Evolutionary conservation across 2,888 invertebrate genomes (phyloP).

Genomic region (Apamea monoglypha): DNA sequence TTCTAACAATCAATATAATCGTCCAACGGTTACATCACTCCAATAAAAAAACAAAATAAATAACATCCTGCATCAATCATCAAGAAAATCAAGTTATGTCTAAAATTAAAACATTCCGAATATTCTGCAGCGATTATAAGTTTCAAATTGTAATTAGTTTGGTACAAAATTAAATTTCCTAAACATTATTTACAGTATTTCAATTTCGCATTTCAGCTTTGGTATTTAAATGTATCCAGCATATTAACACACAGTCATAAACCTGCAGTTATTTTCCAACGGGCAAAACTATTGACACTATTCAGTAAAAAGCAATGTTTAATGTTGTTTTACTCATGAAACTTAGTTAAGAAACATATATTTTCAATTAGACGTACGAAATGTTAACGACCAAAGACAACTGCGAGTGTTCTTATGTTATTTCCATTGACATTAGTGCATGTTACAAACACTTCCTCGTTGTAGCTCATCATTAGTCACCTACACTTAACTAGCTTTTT

Average conservation of each 20-base stretch:
- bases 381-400: conserved; percentile 57
- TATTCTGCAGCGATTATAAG: conserved; percentile 1
- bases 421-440: conserved; percentile 52
- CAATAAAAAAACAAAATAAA: too few species aligned
- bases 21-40: conserved; percentile 18
- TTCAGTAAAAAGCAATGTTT: conserved; percentile 57
- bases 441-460: conserved; percentile 54
- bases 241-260: conserved; percentile 39
- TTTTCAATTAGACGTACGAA: conserved; percentile 65
- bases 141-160: conserved; percentile 2
- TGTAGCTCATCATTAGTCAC: conserved; percentile 52
- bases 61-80: conserved; percentile 17
- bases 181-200: conserved; percentile 17
- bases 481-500: conserved; percentile 52
- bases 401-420: conserved; percentile 50
- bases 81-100: neutral
- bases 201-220: conserved; percentile 3
- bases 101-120: conserved; percentile 28
- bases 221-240: conserved; percentile 16
- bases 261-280: conserved; percentile 39
- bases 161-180: conserved; percentile 8
- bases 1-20: conserved; percentile 14
- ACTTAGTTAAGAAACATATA: conserved; percentile 58
- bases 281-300: conserved; percentile 40
- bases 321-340: conserved; percentile 45